Conservation (phyloP, 2,113 vertebrate genomes). For the Polypterus bichir region DNA sequence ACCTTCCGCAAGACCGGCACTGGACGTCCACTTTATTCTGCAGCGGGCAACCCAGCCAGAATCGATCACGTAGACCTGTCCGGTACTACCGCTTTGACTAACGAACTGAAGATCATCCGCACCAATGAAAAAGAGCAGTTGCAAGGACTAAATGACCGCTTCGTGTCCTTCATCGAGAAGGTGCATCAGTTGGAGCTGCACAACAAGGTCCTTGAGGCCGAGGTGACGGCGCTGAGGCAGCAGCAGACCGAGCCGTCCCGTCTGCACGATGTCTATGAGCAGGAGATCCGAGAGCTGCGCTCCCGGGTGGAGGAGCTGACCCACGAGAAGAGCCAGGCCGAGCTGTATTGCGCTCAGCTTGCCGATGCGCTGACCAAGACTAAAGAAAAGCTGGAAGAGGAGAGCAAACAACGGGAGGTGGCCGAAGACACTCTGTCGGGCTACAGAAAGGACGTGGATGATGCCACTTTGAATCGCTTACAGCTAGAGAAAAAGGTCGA, state of each 20-base stretch:
- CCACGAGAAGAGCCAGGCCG: conserved; percentile 58
- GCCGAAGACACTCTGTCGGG: conserved; percentile 48
- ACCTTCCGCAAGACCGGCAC: conserved; percentile 42
- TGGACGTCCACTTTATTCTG: conserved; percentile 32
- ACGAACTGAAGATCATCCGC: conserved; percentile 63
- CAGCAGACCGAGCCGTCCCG: conserved; percentile 57
- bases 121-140: conserved; percentile 69
- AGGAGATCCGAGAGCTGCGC: conserved; percentile 59
- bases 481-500: conserved; percentile 66
- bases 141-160: conserved; percentile 67
- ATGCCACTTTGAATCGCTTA: conserved; percentile 47
- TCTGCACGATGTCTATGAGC: conserved; percentile 60
- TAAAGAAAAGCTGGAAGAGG: conserved; percentile 49
- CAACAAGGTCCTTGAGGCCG: conserved; percentile 58
- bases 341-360: conserved; percentile 58
- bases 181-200: conserved; percentile 63
- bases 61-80: conserved; percentile 38
- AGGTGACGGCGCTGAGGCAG: conserved; percentile 52
- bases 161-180: conserved; percentile 64
- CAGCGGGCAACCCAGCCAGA: conserved; percentile 32
- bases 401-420: conserved; percentile 45
- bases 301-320: conserved; percentile 50
- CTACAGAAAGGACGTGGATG: conserved; percentile 56
- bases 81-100: conserved; percentile 57
- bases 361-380: conserved; percentile 45